These are phyloP conservation scores for Atherinosoma microstoma DNA, from an alignment of 2,797 vertebrate species.

Conservation along the genomic window DNA sequence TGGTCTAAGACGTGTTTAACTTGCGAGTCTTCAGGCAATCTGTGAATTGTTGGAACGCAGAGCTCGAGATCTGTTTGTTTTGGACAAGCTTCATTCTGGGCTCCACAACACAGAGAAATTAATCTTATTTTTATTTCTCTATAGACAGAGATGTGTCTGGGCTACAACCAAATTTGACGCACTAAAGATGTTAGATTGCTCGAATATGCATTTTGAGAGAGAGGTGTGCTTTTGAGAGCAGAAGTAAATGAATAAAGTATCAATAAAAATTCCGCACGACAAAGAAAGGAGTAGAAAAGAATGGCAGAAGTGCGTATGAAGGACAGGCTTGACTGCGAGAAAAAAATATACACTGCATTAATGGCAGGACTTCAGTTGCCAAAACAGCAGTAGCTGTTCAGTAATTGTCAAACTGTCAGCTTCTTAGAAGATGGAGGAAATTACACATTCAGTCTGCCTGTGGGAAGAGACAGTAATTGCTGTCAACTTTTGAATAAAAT, in stretches of 20 bases:
- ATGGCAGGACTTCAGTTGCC: slow-evolving; percentile 69
- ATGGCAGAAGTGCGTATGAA: slow-evolving; percentile 54
- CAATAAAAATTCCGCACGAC: slow-evolving; percentile 20
- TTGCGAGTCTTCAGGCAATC: slow-evolving; percentile 69
- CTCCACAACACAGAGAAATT: slow-evolving; percentile 14
- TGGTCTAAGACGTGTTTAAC: slow-evolving; percentile 67
- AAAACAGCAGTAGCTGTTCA: slow-evolving; percentile 72
- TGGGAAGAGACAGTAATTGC: slow-evolving; percentile 82
- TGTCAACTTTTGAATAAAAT: slow-evolving; percentile 82
- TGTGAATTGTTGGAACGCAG: slow-evolving; percentile 66
- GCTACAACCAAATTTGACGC: slow-evolving; percentile 28
- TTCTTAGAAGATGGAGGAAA: slow-evolving; percentile 73
- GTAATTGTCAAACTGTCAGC: slow-evolving; percentile 77
- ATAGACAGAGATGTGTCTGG: slow-evolving; percentile 36
- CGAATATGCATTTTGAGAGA: slow-evolving; percentile 21
- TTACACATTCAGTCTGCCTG: slow-evolving; percentile 77
- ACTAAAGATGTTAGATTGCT: slow-evolving; percentile 28
- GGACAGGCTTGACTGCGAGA: slow-evolving; percentile 64
- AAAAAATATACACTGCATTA: slow-evolving; percentile 57
- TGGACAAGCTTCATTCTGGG: slow-evolving; percentile 52
- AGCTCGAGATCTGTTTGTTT: slow-evolving; percentile 64
- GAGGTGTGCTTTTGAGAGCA: slow-evolving; percentile 10
- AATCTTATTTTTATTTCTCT: slow-evolving; percentile 51
- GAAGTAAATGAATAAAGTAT: slow-evolving; percentile 19
- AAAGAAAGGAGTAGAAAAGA: slow-evolving; percentile 35